Percentiles rank a stretch among this genome's conserved stretches.
Conservation (phyloP, 23 tunicate genomes). For the Oikopleura albicans region DNA sequence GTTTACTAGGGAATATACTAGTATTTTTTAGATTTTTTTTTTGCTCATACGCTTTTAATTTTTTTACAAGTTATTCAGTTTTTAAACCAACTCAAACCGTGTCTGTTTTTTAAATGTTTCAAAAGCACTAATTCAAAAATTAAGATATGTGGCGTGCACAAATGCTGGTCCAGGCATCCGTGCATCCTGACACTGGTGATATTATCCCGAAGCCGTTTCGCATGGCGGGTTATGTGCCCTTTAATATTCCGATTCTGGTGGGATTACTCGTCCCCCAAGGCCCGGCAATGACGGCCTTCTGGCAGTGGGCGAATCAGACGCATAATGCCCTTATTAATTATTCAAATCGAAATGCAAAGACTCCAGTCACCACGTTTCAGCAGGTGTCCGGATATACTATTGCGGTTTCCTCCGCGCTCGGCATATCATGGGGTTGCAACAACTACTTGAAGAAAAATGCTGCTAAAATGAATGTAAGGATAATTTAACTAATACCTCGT, state of each 20-base stretch:
- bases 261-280: slow-evolving; percentile 61
- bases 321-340: slow-evolving; percentile 80
- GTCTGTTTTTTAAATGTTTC: too few relatives aligned
- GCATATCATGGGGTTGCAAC: neutral
- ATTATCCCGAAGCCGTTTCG: slow-evolving; percentile 75
- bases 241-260: slow-evolving; percentile 63
- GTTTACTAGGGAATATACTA: too few relatives aligned
- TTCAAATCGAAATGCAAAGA: slow-evolving; percentile 61
- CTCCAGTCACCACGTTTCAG: slow-evolving; percentile 3
- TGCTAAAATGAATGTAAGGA: neutral
- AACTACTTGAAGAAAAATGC: neutral
- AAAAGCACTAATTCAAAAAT: slow-evolving; percentile 17
- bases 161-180: slow-evolving; percentile 40
- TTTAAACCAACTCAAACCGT: slow-evolving; percentile 23
- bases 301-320: slow-evolving; percentile 97
- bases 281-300: slow-evolving; percentile 30
- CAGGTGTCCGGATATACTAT: neutral
- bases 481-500: too few relatives aligned
- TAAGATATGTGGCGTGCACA: slow-evolving; percentile 72
- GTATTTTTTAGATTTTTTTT: too few relatives aligned
- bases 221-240: slow-evolving; percentile 87
- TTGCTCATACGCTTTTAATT: too few relatives aligned
- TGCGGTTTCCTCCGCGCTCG: neutral
- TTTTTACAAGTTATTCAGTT: slow-evolving; percentile 21
- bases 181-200: slow-evolving; percentile 77